A percentile compares a stretch with the other conserved stretches of the same genome.
phyloP scores from a whole-genome alignment of 2,797 vertebrate genomes.

The Bovichtus variegatus region DNA sequence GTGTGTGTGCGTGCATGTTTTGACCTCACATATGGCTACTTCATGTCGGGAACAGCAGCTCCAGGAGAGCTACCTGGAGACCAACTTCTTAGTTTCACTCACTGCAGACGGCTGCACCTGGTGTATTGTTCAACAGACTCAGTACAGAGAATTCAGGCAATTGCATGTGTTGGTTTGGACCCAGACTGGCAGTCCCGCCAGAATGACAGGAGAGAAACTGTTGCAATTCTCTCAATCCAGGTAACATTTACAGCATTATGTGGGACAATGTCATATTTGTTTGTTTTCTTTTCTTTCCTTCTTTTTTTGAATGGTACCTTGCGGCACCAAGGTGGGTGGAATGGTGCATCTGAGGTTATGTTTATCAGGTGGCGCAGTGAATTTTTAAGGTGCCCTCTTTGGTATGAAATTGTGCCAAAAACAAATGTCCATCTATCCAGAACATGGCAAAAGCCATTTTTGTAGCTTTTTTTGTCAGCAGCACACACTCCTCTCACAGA shows the following conservation, averaged over 20 bases:
- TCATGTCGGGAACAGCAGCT: constrained; percentile 47
- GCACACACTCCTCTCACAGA: not conserved
- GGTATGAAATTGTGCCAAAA: constrained; percentile 1
- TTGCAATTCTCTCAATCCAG: constrained; percentile 20
- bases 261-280: not conserved
- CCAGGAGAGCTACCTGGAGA: constrained; percentile 46
- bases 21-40: constrained; percentile 56
- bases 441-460: not conserved
- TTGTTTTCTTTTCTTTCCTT: not conserved
- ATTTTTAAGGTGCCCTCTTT: constrained; percentile 4
- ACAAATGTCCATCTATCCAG: not conserved
- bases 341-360: not conserved
- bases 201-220: constrained; percentile 18
- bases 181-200: constrained; percentile 21
- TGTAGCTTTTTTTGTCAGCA: not conserved
- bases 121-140: constrained; percentile 34
- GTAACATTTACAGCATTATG: constrained; percentile 25
- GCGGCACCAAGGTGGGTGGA: not conserved
- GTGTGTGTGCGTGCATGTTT: not conserved
- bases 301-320: constrained; percentile 23
- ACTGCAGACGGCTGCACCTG: constrained; percentile 32
- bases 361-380: constrained; percentile 8
- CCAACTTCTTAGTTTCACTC: constrained; percentile 46
- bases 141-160: constrained; percentile 21
- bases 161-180: constrained; percentile 37